Evolutionary conservation across 2,888 invertebrate species (phyloP).

Genomic region (Drosophila trichaetosa): DNA sequence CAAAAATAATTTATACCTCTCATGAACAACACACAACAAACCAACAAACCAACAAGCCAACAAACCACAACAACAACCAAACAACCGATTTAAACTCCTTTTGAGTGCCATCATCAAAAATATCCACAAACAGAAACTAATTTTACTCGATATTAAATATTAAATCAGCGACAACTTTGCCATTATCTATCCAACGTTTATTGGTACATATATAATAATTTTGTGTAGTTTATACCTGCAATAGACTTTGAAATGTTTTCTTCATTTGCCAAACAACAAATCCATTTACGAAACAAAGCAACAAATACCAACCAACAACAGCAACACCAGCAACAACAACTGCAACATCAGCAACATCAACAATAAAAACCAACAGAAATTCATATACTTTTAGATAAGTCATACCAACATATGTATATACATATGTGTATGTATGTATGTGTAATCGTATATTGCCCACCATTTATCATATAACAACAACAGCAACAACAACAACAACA

Average conservation of each 20-base stretch:
- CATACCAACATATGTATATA: conserved; percentile 1
- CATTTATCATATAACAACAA: conserved; percentile 36
- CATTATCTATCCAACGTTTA: conserved; percentile 41
- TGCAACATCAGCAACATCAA: conserved; percentile 14
- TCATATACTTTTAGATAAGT: conserved; percentile 43
- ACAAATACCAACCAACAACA: conserved; percentile 32
- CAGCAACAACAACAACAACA: not conserved
- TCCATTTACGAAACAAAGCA: conserved; percentile 28
- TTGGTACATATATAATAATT: conserved; percentile 43
- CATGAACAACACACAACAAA: conserved; percentile 45
- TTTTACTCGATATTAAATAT: conserved; percentile 16
- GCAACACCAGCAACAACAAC: conserved; percentile 22
- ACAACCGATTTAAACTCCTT: conserved; percentile 40
- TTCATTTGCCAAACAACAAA: conserved; percentile 49
- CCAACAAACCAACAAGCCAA: conserved; percentile 35
- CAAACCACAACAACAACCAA: conserved; percentile 22
- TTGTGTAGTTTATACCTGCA: conserved; percentile 52
- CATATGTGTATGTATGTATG: not conserved
- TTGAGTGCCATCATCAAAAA: conserved; percentile 43
- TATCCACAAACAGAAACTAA: conserved; percentile 35
- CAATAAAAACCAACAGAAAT: conserved; percentile 21
- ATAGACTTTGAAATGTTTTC: conserved; percentile 37
- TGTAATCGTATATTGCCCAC: conserved; percentile 27
- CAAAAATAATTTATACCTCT: conserved; percentile 34
- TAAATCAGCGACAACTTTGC: conserved; percentile 18